These are phyloP conservation scores for Limnephilus auricula DNA, from an alignment of 2,888 invertebrate genomes.

Conservation along the genomic window DNA sequence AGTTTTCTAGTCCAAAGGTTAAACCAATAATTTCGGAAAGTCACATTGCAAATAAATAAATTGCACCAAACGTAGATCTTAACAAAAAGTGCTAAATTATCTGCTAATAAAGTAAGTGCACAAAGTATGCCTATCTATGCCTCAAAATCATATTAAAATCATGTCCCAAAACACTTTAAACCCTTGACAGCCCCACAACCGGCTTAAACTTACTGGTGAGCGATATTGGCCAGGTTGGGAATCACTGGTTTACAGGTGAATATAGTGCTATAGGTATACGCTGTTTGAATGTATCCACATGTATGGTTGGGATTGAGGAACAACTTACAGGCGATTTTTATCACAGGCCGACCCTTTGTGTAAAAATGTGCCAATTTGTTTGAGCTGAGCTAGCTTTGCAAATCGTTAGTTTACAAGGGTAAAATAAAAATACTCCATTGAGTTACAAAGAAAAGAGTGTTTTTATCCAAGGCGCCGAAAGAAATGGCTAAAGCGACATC, in stretches of 20 bases:
- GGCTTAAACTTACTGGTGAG: no score
- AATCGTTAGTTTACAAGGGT: conserved; percentile 33
- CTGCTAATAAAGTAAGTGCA: no score
- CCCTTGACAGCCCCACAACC: no score
- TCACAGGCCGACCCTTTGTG: conserved; percentile 31
- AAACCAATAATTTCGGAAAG: no score
- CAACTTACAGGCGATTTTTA: conserved; percentile 18
- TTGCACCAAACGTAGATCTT: no score
- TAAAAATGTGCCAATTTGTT: conserved; percentile 39
- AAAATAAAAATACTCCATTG: conserved; percentile 41
- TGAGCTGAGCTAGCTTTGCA: conserved; percentile 30
- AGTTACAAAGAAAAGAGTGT: conserved; percentile 32
- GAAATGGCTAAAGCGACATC: conserved; percentile 36
- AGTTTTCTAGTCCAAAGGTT: no score
- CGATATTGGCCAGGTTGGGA: no score
- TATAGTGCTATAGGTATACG: background rate
- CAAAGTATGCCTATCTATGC: no score
- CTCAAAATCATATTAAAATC: no score
- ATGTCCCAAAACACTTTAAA: no score
- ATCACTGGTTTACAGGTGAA: background rate
- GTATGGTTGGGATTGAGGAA: conserved; percentile 1
- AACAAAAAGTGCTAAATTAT: no score
- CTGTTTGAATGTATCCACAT: background rate
- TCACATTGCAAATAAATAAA: no score
- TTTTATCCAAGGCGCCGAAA: conserved; percentile 19